Evolutionary conservation across 2,888 invertebrate genomes (phyloP).

Genomic region (Pollenia griseotomentosa): DNA sequence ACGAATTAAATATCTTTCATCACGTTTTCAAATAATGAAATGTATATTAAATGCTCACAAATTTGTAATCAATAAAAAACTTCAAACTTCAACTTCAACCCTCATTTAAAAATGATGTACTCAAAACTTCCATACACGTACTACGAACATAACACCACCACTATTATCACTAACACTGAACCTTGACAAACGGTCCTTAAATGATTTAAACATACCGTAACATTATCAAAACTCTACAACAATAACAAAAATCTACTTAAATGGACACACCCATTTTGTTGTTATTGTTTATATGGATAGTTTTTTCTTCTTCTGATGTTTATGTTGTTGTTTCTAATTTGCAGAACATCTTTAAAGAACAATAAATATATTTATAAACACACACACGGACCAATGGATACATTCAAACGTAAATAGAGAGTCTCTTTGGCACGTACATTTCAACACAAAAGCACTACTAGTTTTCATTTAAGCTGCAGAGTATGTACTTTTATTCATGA

Average conservation of each 20-base stretch:
- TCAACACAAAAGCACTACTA: conserved; percentile 10
- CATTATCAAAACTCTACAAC: not conserved
- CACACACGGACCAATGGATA: not conserved
- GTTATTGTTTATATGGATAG: not conserved
- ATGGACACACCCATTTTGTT: conserved; percentile 59
- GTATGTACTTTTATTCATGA: not conserved
- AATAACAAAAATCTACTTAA: conserved; percentile 42
- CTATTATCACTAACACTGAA: not conserved
- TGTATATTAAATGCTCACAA: too few relatives aligned
- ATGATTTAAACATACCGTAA: conserved; percentile 53
- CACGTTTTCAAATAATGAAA: too few relatives aligned
- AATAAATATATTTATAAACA: conserved; percentile 42
- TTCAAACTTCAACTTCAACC: not conserved
- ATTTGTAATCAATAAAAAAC: not conserved
- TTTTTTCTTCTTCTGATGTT: conserved; percentile 13
- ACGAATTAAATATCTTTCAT: too few relatives aligned
- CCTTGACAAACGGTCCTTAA: conserved; percentile 6
- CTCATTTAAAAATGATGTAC: not conserved
- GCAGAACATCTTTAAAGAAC: conserved; percentile 51
- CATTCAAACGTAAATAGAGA: conserved; percentile 6
- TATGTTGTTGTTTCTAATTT: conserved; percentile 27
- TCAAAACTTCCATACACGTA: not conserved
- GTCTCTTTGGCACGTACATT: conserved; percentile 16
- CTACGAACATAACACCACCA: conserved; percentile 1
- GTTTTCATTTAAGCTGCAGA: not conserved